Evolutionary conservation across 2,888 invertebrate genomes (phyloP).

Genomic region (Torymus auratus): DNA sequence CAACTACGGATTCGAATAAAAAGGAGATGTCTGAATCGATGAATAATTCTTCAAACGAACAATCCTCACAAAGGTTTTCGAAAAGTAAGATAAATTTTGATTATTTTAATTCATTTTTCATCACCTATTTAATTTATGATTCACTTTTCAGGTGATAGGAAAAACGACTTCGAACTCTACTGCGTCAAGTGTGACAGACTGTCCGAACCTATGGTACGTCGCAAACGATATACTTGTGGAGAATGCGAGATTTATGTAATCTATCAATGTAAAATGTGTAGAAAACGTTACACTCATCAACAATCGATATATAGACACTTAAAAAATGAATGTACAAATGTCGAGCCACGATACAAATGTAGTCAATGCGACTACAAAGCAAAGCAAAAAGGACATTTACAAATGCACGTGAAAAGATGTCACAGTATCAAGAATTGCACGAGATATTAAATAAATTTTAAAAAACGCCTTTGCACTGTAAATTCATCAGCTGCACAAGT

Average conservation of each 20-base stretch:
- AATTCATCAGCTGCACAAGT: neutral
- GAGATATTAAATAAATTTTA: neutral
- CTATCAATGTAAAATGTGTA: slow-evolving; percentile 8
- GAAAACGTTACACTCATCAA: neutral
- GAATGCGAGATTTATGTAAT: neutral
- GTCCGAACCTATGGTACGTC: no score
- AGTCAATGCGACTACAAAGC: neutral
- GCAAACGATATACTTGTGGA: neutral
- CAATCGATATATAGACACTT: neutral
- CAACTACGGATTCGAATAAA: no score
- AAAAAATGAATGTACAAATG: neutral
- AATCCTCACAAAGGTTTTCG: no score
- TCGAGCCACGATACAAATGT: neutral
- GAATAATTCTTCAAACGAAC: no score
- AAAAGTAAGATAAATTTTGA: no score
- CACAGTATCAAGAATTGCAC: neutral
- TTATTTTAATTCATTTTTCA: no score
- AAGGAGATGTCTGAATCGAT: no score
- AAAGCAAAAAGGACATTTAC: slow-evolving; percentile 25
- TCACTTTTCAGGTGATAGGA: neutral
- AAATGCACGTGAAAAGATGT: neutral
- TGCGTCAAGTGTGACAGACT: neutral
- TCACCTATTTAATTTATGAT: no score
- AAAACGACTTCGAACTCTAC: neutral
- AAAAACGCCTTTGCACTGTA: neutral